Evolutionary conservation across 2,888 invertebrate species (phyloP), one percentile per base, ranked within the genome.

Genomic region (Heliconius hortense): DNA sequence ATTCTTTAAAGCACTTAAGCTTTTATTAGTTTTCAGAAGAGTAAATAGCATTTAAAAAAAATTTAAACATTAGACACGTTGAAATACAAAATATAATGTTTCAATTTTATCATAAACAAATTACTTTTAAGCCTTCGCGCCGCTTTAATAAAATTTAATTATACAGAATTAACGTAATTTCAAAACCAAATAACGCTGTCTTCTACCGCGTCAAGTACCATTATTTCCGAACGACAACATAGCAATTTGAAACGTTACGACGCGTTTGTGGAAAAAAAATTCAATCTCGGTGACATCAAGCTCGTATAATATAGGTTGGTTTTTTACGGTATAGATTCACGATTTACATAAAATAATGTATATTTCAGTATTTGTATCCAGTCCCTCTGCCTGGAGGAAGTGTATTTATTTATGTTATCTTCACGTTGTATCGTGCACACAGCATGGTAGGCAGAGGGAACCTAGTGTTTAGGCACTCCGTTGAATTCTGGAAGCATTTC

Each of bases 161-260:
- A 31, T 24, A 56, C n/a, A 56, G n/a, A 68, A 68, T n/a, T 24
- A 31, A 53, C 35, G 31, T n/a, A 35, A 69, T n/a, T 28, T 56
- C 21, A 35, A 31, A 53, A 24, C n/a, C 4, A 69, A 56, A 56
- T 69, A 69, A 24, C n/a, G 56, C 39, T 66, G 21, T 56, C 31
- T 69, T 13, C 15, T 35, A 69, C 56, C 56, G 69, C 56, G 56
- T 69, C 31, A 69, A 69, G 56, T 31, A 24, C 0, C 56, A 69
- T 69, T 69, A 69, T 69, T 69, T 56, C 24, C 10, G 56, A 15
- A 31, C 69, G 31, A 69, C 53, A 68, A 69, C 28, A 69, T 31
- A 31, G 31, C 68, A 69, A 69, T 69, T 69, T 31, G n/a, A 31
- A 69, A 69, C 28, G 53, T 68, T 31, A 68, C 53, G 53, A 21